A percentile compares a stretch with the other conserved stretches of the same genome.
phyloP scores from a whole-genome alignment of 1,140 invertebrate genomes.

The Aphelenchoides besseyi region DNA sequence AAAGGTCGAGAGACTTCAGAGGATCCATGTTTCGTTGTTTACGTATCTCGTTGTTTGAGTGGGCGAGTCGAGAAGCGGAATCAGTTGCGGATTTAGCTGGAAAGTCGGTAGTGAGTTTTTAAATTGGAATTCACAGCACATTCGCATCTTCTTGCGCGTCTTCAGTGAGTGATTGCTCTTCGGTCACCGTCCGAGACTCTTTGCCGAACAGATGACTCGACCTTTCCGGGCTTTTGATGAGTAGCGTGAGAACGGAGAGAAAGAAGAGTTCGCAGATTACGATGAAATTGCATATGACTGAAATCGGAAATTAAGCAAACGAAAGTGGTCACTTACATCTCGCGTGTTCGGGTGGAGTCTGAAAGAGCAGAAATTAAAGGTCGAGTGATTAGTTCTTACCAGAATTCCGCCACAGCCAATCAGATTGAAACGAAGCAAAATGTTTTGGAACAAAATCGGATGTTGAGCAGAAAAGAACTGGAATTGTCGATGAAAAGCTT shows the following conservation, averaged over 20 bases:
- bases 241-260: conserved; percentile 28
- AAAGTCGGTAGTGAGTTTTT: background rate
- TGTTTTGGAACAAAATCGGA: conserved; percentile 46
- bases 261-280: conserved; percentile 42
- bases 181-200: background rate
- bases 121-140: background rate
- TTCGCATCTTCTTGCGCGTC: background rate
- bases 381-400: background rate
- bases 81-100: background rate
- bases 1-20: background rate
- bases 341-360: conserved; percentile 39
- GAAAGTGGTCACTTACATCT: conserved; percentile 32
- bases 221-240: conserved; percentile 26
- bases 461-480: conserved; percentile 46
- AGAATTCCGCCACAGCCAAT: conserved; percentile 33
- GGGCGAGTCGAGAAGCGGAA: background rate
- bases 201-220: conserved; percentile 33
- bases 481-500: too few species aligned
- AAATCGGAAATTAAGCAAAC: too few species aligned
- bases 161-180: background rate
- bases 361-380: conserved; percentile 11
- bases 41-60: background rate
- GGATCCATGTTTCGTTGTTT: background rate
- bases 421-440: conserved; percentile 40
- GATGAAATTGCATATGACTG: conserved; percentile 47